Evolutionary conservation across 2,797 vertebrate genomes (phyloP).

Genomic region (Mionectes olivaceus): DNA sequence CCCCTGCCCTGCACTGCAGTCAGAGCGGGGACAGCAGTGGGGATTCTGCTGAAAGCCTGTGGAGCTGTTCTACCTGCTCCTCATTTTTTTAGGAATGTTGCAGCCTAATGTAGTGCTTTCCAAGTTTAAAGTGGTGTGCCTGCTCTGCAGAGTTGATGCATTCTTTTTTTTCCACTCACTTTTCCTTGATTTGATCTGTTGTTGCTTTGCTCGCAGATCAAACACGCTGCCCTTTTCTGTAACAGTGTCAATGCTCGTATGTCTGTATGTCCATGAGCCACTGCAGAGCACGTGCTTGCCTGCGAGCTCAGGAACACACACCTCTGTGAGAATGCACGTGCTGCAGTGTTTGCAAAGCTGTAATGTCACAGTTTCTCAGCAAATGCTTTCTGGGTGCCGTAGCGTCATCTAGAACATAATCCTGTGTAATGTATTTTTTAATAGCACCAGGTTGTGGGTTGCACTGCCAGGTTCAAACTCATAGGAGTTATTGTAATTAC

Average conservation of each 20-base stretch:
- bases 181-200: background rate
- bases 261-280: background rate
- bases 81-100: background rate
- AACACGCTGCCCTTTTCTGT: background rate
- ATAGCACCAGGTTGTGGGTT: background rate
- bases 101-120: background rate
- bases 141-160: background rate
- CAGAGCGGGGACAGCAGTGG: rapidly evolving
- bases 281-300: background rate
- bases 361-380: background rate
- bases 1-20: rapidly evolving
- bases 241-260: background rate
- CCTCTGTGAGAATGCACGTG: background rate
- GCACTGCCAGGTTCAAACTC: background rate
- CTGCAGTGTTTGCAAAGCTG: background rate
- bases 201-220: background rate
- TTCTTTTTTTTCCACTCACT: background rate
- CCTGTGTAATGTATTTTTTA: background rate
- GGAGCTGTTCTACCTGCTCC: background rate
- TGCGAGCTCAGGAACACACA: background rate
- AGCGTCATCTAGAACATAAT: background rate
- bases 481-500: background rate
- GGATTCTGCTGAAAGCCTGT: background rate
- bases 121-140: background rate
- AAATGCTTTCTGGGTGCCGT: background rate